These are phyloP conservation scores for Austrofundulus limnaeus DNA, from an alignment of 2,113 vertebrate genomes.

Conservation along the genomic window DNA sequence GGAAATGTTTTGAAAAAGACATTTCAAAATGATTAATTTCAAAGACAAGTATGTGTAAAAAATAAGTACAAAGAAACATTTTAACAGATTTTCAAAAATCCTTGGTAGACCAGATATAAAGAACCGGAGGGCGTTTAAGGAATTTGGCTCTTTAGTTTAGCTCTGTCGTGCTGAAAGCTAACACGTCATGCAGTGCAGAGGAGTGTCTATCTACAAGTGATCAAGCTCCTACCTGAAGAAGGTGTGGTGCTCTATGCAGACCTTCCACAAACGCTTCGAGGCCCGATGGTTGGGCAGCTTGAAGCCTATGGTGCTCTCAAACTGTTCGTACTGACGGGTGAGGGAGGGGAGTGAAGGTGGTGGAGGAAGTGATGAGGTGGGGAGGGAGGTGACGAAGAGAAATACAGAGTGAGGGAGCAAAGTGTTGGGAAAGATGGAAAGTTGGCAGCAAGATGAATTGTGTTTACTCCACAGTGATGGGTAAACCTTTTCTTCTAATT, in stretches of 20 bases:
- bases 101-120: not conserved
- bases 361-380: constrained; percentile 19
- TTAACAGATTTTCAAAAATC: too few relatives aligned
- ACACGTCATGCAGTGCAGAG: constrained; percentile 43
- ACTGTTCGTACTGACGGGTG: constrained; percentile 90
- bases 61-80: too few relatives aligned
- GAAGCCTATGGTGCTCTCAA: constrained; percentile 99
- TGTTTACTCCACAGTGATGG: constrained; percentile 53
- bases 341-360: constrained; percentile 32
- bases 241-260: constrained; percentile 99
- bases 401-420: constrained; percentile 46
- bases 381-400: constrained; percentile 38
- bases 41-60: not conserved
- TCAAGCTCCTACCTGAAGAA: constrained; percentile 91
- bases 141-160: not conserved
- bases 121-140: not conserved
- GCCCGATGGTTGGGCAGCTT: constrained; percentile 98
- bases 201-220: constrained; percentile 13
- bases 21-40: not conserved
- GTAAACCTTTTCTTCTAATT: constrained; percentile 50
- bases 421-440: constrained; percentile 48
- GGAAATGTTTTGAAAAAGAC: not conserved
- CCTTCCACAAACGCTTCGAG: constrained; percentile 98
- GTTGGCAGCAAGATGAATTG: constrained; percentile 41
- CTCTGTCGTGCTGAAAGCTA: constrained; percentile 3